Percentiles rank a stretch among this genome's conserved stretches.
Evolutionary conservation across 2,888 invertebrate genomes (phyloP).

Genomic region (Drosophila macrothrix): DNA sequence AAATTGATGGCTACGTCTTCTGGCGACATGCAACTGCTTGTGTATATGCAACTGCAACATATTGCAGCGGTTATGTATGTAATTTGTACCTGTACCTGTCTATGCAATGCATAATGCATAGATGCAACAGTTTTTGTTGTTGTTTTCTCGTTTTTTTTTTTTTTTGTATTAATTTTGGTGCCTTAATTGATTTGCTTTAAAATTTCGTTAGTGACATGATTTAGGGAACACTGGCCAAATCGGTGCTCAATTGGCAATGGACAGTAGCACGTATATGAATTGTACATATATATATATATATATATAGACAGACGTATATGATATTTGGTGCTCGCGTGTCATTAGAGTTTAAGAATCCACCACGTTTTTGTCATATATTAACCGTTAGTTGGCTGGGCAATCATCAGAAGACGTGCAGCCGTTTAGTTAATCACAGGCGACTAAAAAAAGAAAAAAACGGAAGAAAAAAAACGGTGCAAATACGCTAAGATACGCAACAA

Average conservation of each 20-base stretch:
- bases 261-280: too few species aligned
- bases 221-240: slow-evolving; percentile 35
- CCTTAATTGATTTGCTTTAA: slow-evolving; percentile 69
- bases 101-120: slow-evolving; percentile 26
- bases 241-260: slow-evolving; percentile 9
- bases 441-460: neutral
- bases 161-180: slow-evolving; percentile 44
- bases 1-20: neutral
- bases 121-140: slow-evolving; percentile 32
- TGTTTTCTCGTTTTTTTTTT: neutral
- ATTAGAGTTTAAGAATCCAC: slow-evolving; percentile 39
- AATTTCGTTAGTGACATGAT: slow-evolving; percentile 36
- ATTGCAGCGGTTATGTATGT: slow-evolving; percentile 22
- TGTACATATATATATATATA: too few species aligned
- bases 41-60: slow-evolving; percentile 7
- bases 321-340: slow-evolving; percentile 46
- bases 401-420: slow-evolving; percentile 10
- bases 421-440: slow-evolving; percentile 25
- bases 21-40: slow-evolving; percentile 24
- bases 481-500: slow-evolving; percentile 44
- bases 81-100: slow-evolving; percentile 33
- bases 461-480: slow-evolving; percentile 22
- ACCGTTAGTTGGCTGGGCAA: slow-evolving; percentile 5
- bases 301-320: neutral
- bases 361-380: slow-evolving; percentile 26